Evolutionary conservation across 1,140 invertebrate species (phyloP).

Genomic region (Nomia melanderi): DNA sequence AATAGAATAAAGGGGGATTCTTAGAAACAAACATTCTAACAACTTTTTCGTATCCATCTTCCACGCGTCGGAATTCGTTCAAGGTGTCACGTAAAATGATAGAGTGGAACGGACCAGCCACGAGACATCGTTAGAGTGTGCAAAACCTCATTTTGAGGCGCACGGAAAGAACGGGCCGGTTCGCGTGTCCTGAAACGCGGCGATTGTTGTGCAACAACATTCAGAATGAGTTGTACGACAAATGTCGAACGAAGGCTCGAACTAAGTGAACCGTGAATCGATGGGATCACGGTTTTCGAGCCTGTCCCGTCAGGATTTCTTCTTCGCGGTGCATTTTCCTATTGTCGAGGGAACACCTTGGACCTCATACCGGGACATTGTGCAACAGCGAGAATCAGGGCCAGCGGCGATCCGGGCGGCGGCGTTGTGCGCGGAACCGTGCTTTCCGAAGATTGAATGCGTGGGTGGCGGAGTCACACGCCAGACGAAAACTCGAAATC

Average conservation of each 20-base stretch:
- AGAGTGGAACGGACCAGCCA: neutral
- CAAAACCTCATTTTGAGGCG: neutral
- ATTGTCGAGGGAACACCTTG: conserved; percentile 75
- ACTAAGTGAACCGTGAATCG: conserved; percentile 80
- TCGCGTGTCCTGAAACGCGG: conserved; percentile 63
- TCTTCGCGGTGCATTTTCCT: conserved; percentile 61
- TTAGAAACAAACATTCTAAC: too few relatives aligned
- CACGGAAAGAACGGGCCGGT: conserved; percentile 54
- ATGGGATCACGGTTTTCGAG: conserved; percentile 61
- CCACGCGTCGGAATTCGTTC: neutral
- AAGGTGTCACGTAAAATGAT: neutral
- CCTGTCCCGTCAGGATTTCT: conserved; percentile 44
- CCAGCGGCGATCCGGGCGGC: too few relatives aligned
- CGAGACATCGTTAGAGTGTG: neutral
- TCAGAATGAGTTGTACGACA: conserved; percentile 79
- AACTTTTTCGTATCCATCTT: too few relatives aligned
- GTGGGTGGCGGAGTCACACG: conserved; percentile 74
- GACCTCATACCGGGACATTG: conserved; percentile 79
- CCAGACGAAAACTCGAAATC: conserved; percentile 40
- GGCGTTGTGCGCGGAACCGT: conserved; percentile 15
- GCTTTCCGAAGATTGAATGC: conserved; percentile 67
- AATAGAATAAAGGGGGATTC: too few relatives aligned
- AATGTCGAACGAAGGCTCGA: conserved; percentile 77
- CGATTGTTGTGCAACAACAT: conserved; percentile 79
- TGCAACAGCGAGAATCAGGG: conserved; percentile 64